Evolutionary conservation across 1,140 invertebrate genomes (phyloP), one percentile per base, ranked within the genome.

Genomic region (Calycopis cecrops): DNA sequence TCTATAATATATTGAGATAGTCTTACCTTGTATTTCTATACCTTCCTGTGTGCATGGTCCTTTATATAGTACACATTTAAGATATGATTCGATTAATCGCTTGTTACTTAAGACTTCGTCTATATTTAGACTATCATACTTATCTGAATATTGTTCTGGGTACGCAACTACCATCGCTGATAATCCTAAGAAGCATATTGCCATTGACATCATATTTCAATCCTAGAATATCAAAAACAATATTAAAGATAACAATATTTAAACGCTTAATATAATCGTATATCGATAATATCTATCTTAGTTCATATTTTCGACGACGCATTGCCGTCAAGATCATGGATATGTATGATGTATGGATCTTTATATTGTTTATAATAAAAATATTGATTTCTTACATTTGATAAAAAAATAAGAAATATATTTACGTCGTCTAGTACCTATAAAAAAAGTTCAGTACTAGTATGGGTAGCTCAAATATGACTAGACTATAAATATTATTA

Each of bases 31-130:
- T 3, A 61, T 21, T 40, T 57, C 50, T n/a, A 49, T 49, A 10
- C 59, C 59, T 4, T 61, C 59, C 7, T 50, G 49, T 9, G 44
- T 53, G 35, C 59, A 57, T 10, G 48, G 52, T 48, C 59, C 59
- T 17, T 61, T 48, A 16, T 61, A 51, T 9, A 61, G 21, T 1
- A 57, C 10, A 21, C 59, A 61, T n/a, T 61, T 48, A 28, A 57
- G 35, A 17, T 61, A 61, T 9, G 59, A 35, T 3, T 35, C 8
- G 9, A 57, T 16, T 9, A 61, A 50, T 1, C 55, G 55, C 7
- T 49, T 44, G 37, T 61, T 61, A 3, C 7, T 18, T 17, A 61
- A 12, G 14, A 57, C 52, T 35, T 61, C 54, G 1, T 61, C 44
- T 1, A 61, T 8, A 42, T 61, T 33, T 11, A 56, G 35, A 49